Conservation (phyloP, 2,888 invertebrate species). For the Elegia similella region DNA sequence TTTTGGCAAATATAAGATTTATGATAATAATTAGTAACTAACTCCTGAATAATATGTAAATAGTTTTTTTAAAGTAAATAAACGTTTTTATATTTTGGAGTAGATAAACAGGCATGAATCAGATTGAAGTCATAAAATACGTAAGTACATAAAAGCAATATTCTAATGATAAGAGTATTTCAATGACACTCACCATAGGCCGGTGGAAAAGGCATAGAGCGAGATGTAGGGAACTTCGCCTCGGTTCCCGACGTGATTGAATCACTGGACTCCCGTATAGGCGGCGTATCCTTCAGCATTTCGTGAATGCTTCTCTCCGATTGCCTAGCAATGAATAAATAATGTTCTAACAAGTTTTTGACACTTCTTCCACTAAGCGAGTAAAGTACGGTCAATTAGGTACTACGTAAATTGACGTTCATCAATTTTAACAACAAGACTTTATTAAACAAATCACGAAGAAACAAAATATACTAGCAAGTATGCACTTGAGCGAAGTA, state of each 20-base stretch:
- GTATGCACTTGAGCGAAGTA: constrained; percentile 7
- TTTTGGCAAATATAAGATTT: no score
- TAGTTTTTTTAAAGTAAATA: no score
- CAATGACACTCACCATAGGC: constrained; percentile 80
- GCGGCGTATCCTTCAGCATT: constrained; percentile 92
- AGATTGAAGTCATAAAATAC: no score
- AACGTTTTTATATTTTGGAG: no score
- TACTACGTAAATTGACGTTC: not conserved
- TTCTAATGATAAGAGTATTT: not conserved
- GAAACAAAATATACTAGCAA: not conserved
- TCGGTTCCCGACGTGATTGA: constrained; percentile 89
- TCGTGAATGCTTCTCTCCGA: constrained; percentile 90
- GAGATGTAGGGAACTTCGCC: constrained; percentile 84
- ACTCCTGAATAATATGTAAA: no score
- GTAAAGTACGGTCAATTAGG: not conserved
- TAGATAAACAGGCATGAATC: no score
- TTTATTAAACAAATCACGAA: not conserved
- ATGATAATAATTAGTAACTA: no score
- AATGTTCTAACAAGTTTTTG: not conserved
- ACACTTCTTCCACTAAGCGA: no score
- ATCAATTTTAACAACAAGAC: not conserved
- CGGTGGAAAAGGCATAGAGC: constrained; percentile 87
- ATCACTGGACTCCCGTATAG: constrained; percentile 88
- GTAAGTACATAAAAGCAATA: no score
- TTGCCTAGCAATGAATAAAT: constrained; percentile 50